Evolutionary conservation across 2,797 vertebrate genomes (phyloP).

Genomic region (Tragelaphus oryx): DNA sequence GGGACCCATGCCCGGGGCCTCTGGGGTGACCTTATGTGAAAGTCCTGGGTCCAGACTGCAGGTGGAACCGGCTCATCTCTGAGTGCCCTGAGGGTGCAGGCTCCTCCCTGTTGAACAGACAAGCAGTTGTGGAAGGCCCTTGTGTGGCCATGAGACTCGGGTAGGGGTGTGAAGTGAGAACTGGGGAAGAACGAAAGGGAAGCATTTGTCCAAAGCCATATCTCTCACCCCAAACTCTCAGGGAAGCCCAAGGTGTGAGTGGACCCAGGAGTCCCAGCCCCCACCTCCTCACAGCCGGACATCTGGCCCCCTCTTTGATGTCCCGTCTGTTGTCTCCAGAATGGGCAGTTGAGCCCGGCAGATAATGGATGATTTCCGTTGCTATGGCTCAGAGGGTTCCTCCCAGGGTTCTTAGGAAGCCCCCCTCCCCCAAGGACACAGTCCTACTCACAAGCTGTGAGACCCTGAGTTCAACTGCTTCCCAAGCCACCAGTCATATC

Average conservation of each 20-base stretch:
- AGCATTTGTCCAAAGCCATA: neutral
- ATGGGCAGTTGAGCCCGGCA: neutral
- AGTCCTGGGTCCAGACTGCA: neutral
- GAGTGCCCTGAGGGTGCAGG: neutral
- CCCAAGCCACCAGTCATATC: neutral
- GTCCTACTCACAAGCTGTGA: neutral
- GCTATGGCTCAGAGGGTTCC: neutral
- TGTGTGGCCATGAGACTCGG: fast-evolving
- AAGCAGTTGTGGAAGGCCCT: neutral
- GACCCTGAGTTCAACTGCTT: neutral
- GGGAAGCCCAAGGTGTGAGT: neutral
- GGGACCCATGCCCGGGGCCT: neutral
- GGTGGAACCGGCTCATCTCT: neutral
- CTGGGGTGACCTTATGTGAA: neutral
- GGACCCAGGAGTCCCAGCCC: neutral
- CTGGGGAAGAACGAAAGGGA: neutral
- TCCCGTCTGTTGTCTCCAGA: neutral
- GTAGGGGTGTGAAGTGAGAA: neutral
- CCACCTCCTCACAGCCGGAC: neutral
- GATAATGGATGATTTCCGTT: neutral
- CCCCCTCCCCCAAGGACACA: neutral
- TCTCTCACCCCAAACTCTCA: neutral
- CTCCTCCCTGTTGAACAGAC: neutral
- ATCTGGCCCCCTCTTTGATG: neutral
- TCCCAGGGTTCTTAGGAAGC: neutral